Conservation (phyloP, 2,888 invertebrate species). For the Toxonevra muliebris region DNA sequence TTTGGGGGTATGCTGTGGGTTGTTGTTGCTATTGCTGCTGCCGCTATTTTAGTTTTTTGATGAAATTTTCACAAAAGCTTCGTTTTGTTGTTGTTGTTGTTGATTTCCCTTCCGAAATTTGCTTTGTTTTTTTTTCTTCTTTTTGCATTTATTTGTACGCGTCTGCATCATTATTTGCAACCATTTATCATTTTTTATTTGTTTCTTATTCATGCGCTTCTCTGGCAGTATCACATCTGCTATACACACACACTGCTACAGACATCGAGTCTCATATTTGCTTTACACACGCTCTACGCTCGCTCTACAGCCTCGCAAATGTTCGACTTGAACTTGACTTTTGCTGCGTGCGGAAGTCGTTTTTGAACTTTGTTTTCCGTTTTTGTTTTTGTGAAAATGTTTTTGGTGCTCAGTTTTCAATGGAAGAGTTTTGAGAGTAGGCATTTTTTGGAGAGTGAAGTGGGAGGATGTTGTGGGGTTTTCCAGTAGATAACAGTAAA, state of each 20-base stretch:
- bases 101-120: too few species aligned
- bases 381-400: constrained; percentile 10
- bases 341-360: constrained; percentile 28
- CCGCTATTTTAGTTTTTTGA: background rate
- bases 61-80: background rate
- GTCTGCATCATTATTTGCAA: constrained; percentile 34
- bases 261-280: too few species aligned
- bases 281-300: too few species aligned
- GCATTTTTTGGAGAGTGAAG: too few species aligned
- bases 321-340: constrained; percentile 33
- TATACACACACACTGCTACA: too few species aligned
- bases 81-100: too few species aligned
- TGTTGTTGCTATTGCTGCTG: too few species aligned
- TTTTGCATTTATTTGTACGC: constrained; percentile 26
- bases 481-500: too few species aligned
- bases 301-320: too few species aligned
- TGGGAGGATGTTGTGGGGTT: background rate
- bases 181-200: constrained; percentile 35
- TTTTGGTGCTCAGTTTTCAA: background rate
- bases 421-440: too few species aligned
- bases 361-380: constrained; percentile 16
- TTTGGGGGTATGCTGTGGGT: too few species aligned
- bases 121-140: too few species aligned
- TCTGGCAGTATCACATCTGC: constrained; percentile 9
- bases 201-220: constrained; percentile 21